Base-by-base conservation (phyloP, 2,888 invertebrate genomes). In the Thera britannica region DNA sequence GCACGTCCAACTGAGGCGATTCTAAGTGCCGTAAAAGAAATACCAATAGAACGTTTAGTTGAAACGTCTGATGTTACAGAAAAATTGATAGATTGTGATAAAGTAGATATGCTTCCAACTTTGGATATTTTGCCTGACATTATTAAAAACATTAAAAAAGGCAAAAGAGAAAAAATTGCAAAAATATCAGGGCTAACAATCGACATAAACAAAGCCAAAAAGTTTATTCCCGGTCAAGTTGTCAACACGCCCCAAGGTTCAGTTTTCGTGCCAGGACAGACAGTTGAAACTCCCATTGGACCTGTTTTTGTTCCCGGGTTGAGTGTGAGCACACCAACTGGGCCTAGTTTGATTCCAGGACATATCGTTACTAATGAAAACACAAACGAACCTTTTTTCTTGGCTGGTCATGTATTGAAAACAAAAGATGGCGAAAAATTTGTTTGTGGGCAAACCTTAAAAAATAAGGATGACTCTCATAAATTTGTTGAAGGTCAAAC, bases 211-310 rank as follows among this genome's bases (percentile, higher is more conserved):
- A 96, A 95, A 79, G 96, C 96, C 2, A 94, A 94, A 79, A 95
- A 95, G 75, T 96, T 97, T 83, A 86, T 97, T 57, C 94, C 96
- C 2, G 97, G 97, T 0, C 96, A 97, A 88, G 95, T 96, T 77
- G 88, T 97, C 1, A 95, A 95, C 71, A 96, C 96, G 0, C 96
- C 96, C 58, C 94, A 94, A 66, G 97, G 97, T 2, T 94, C 95
- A 46, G 88, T 96, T 56, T 97, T 97, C 81, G 95, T 97, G 11
- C 96, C 97, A 0, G 97, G 97, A 3, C 96, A 97, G 86, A 96
- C 96, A 0, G 90, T 97, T 6, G 94, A 95, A 75, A 96, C 96
- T 2, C 95, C 96, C 58, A 91, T 93, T 68, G 97, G 97, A 0
- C 92, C 94, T 9, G 89, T 95, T 60, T 97, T 97, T 84, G 95